Evolutionary conservation across 2,113 vertebrate species (phyloP).

Genomic region (Lagopus leucura): DNA sequence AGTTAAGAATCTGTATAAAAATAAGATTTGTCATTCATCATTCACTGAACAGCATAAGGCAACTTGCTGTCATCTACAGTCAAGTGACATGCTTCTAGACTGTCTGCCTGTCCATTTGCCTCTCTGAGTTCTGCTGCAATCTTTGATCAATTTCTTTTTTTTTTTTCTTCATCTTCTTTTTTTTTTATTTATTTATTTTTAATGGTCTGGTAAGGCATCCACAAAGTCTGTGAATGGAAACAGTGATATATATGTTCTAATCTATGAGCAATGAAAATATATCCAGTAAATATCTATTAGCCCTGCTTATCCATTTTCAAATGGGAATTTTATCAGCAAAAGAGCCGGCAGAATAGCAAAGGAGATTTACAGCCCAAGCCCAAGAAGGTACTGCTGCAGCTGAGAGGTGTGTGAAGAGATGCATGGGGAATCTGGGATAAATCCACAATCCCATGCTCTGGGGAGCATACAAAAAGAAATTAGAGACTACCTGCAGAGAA

Average conservation of each 20-base stretch:
- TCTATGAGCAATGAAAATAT: neutral
- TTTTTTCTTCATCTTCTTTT: neutral
- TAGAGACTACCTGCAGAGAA: slow-evolving; percentile 21
- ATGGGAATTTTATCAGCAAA: neutral
- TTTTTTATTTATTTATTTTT: neutral
- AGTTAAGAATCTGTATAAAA: slow-evolving; percentile 79
- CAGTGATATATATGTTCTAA: neutral
- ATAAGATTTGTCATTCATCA: slow-evolving; percentile 75
- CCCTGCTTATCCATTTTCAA: neutral
- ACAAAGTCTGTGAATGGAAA: slow-evolving; percentile 24
- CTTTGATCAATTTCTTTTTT: slow-evolving; percentile 29
- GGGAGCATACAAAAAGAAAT: neutral
- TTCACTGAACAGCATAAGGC: slow-evolving; percentile 67
- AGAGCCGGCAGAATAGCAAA: neutral
- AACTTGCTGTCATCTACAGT: slow-evolving; percentile 68
- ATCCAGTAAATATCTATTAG: slow-evolving; percentile 37
- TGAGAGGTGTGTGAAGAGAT: neutral
- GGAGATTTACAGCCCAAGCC: neutral
- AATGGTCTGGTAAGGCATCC: neutral
- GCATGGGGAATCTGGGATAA: slow-evolving; percentile 5
- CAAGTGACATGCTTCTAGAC: slow-evolving; percentile 69
- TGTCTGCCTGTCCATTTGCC: slow-evolving; percentile 54
- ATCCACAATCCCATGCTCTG: slow-evolving; percentile 3
- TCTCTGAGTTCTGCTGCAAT: slow-evolving; percentile 8
- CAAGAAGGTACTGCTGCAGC: neutral